Percentiles rank a stretch among this genome's conserved stretches.
Conservation (phyloP, 23 tunicate genomes). For the Ciona savignyi region DNA sequence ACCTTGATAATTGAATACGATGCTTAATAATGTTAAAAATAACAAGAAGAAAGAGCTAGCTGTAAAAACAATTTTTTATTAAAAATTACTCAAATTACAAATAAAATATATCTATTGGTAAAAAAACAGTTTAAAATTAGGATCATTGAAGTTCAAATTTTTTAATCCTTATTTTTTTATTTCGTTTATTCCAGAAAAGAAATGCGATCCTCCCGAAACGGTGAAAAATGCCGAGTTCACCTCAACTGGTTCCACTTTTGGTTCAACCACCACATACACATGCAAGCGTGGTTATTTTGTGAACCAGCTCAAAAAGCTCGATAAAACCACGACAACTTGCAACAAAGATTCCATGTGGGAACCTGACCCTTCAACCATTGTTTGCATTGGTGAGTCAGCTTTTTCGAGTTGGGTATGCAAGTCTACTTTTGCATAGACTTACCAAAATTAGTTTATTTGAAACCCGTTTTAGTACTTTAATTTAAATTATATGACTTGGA, state of each 20-base stretch:
- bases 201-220: no score
- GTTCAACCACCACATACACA: conserved; percentile 23
- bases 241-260: conserved; percentile 1
- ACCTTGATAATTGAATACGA: no score
- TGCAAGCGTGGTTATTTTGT: conserved; percentile 41
- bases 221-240: background rate
- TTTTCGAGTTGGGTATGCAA: conserved; percentile 3
- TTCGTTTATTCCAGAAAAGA: no score
- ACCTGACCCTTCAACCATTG: conserved; percentile 17
- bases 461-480: background rate
- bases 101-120: no score
- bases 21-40: no score
- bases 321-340: conserved; percentile 11
- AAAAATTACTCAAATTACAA: no score
- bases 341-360: conserved; percentile 19
- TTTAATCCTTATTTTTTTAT: no score
- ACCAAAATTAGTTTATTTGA: background rate
- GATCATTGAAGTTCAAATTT: no score
- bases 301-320: background rate
- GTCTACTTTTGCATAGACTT: background rate
- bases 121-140: no score
- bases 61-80: no score
- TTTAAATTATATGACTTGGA: background rate
- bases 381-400: conserved; percentile 38
- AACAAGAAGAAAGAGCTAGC: no score